Evolutionary conservation across 2,113 vertebrate species (phyloP).

Genomic region (Oncorhynchus nerka): DNA sequence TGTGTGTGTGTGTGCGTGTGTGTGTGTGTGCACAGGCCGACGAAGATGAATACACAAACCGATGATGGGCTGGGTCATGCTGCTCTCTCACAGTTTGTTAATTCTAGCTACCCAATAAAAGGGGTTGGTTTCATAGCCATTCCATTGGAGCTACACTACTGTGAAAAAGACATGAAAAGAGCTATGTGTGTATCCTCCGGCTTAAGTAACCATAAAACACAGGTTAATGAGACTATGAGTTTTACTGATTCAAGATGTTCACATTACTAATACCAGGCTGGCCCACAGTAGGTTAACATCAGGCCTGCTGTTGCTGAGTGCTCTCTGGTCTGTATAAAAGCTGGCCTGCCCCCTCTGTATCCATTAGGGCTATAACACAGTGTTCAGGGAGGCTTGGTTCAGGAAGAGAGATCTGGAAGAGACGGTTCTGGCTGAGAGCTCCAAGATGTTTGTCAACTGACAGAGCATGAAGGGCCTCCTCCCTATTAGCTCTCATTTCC

Average conservation of each 20-base stretch:
- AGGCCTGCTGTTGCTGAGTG: conserved; percentile 17
- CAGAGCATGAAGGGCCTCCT: conserved; percentile 15
- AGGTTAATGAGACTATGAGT: conserved; percentile 32
- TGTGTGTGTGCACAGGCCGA: background rate
- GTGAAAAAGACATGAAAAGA: conserved; percentile 42
- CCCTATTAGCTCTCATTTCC: background rate
- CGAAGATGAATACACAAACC: background rate
- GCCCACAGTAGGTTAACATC: conserved; percentile 13
- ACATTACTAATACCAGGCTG: conserved; percentile 32
- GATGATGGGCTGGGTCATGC: background rate
- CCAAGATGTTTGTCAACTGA: conserved; percentile 25
- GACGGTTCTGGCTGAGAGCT: conserved; percentile 8
- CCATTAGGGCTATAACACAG: background rate
- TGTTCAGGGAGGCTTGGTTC: background rate
- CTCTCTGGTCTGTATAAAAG: background rate
- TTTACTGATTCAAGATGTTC: conserved; percentile 44
- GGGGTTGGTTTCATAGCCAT: conserved; percentile 2
- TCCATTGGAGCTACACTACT: conserved; percentile 26
- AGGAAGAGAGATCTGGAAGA: background rate
- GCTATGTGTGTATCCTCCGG: background rate
- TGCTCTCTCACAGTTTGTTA: conserved; percentile 13
- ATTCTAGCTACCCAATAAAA: conserved; percentile 23
- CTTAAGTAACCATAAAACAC: conserved; percentile 43
- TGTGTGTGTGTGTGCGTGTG: background rate
- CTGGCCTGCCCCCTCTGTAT: background rate